Base-by-base conservation (phyloP, 1,140 invertebrate genomes). In the Leptinotarsa lineolata region DNA sequence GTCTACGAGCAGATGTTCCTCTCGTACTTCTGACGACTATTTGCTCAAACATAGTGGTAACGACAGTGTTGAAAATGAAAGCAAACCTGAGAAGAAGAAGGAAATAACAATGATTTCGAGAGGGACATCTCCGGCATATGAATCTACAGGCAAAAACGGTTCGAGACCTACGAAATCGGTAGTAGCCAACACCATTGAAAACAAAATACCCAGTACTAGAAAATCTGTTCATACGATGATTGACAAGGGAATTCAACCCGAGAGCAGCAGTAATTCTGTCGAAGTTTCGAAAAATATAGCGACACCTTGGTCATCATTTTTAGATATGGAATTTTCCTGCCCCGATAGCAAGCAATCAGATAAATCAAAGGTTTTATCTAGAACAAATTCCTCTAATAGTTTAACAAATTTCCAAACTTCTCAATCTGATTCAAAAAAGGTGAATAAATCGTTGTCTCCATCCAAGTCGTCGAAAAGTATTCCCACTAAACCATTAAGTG, bases 41-140 rank as follows among this genome's bases (percentile, higher is more conserved):
- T 21, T 46, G n/a, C 69, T 48, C 67, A 46, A 30, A 30, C 18
- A 65, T 11, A 21, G 18, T 16, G 30, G 30, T 11, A 39, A 2
- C 30, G 30, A 39, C 30, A 39, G 30, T 39, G 18, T 24, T 15
- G 20, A 20, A 18, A 20, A n/a, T 20, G 46, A 63, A n/a, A 45
- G 15, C 13, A 16, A 58, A 68, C 22, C 64, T 58, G 13, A 39
- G 22, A 46, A n/a, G 44, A 6, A 11, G 2, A 21, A 21, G 24
- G 82, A 84, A 72, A 79, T 94, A 5, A 87, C 87, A 5, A 88
- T 94, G 20, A 85, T 92, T 0, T 93, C 91, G 0, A 86, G 93
- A 76, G 90, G 90, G 48, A 94, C 93, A 2, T 94, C 92, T 11
- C 93, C 93, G 1, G 92, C 90, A 0, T 88, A 91, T 2, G 88